Evolutionary conservation across 2,797 vertebrate species (phyloP).

Genomic region (Threskiornis aethiopicus): DNA sequence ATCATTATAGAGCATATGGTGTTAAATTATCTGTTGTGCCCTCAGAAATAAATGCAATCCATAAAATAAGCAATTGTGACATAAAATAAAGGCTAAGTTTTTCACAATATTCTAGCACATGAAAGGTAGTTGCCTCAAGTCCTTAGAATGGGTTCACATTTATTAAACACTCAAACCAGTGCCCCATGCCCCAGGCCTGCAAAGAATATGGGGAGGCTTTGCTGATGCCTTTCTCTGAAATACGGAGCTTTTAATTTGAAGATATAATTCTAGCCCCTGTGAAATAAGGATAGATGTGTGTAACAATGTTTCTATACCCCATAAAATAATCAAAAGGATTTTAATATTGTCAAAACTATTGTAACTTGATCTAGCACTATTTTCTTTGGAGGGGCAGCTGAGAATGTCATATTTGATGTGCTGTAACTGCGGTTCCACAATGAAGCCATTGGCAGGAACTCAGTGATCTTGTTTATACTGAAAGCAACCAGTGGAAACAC

Average conservation of each 20-base stretch:
- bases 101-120: not conserved
- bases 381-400: not conserved
- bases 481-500: not conserved
- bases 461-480: not conserved
- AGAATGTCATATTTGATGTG: not conserved
- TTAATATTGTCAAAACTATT: not conserved
- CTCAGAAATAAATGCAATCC: slow-evolving; percentile 35
- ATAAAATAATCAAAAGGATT: not conserved
- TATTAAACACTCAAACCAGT: not conserved
- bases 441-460: not conserved
- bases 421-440: not conserved
- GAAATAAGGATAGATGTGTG: not conserved
- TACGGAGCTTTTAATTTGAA: not conserved
- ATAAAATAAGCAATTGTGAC: slow-evolving; percentile 15
- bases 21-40: slow-evolving; percentile 21
- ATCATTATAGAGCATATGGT: slow-evolving; percentile 46
- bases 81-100: slow-evolving; percentile 9
- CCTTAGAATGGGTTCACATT: not conserved
- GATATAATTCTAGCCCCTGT: not conserved
- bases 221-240: not conserved
- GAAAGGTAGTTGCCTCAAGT: not conserved
- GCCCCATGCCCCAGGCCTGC: not conserved
- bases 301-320: not conserved
- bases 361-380: not conserved
- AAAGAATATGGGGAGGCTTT: not conserved